Conservation (phyloP, 2,797 vertebrate genomes). For the Lerista edwardsae region DNA sequence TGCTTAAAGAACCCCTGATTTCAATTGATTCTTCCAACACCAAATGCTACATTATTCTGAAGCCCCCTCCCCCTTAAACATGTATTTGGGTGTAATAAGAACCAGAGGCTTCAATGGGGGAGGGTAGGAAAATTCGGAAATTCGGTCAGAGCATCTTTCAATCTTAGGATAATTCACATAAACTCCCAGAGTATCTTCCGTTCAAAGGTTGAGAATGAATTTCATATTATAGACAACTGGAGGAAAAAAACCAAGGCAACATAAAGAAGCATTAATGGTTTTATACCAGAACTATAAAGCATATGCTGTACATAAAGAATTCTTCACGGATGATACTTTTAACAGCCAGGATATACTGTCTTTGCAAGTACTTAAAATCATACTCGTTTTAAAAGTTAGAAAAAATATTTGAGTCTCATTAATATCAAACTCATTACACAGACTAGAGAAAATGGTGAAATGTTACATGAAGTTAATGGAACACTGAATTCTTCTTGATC, state of each 20-base stretch:
- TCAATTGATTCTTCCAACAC: no score
- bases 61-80: no score
- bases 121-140: no score
- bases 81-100: no score
- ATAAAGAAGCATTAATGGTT: rapidly evolving
- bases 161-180: not conserved
- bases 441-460: slow-evolving; percentile 12
- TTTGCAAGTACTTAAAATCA: not conserved
- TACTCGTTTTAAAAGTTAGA: not conserved
- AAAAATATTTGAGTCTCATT: not conserved
- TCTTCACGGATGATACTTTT: rapidly evolving
- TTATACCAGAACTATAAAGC: not conserved
- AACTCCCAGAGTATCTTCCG: not conserved
- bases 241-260: not conserved
- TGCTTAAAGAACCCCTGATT: no score
- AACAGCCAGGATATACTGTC: not conserved
- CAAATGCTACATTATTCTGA: no score
- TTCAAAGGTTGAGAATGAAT: not conserved
- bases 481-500: slow-evolving; percentile 13
- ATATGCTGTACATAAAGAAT: not conserved
- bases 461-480: not conserved
- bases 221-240: not conserved
- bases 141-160: no score
- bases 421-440: not conserved
- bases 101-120: no score